Evolutionary conservation across 2,113 vertebrate species (phyloP).

Genomic region (Epinephelus lanceolatus): DNA sequence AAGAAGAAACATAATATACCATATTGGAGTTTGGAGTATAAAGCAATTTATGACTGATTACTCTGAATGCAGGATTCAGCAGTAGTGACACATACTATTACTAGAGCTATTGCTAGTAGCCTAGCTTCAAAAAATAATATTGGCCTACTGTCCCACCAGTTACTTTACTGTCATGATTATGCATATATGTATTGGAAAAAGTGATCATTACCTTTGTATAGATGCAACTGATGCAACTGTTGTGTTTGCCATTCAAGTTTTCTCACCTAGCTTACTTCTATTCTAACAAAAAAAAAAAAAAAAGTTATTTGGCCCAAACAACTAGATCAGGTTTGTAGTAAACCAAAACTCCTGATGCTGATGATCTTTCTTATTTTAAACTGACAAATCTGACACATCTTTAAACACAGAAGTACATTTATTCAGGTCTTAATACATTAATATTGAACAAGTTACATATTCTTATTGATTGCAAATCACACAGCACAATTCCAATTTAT

Average conservation of each 20-base stretch:
- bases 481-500: slow-evolving; percentile 83
- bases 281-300: not conserved
- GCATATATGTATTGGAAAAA: not conserved
- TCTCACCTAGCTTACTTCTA: not conserved
- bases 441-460: slow-evolving; percentile 84
- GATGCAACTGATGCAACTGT: not conserved
- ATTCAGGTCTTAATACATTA: slow-evolving; percentile 88
- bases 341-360: not conserved
- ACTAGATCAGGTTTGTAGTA: not conserved
- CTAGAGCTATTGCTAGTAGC: not conserved
- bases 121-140: not conserved
- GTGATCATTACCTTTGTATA: not conserved
- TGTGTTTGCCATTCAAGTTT: not conserved
- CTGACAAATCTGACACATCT: slow-evolving; percentile 33
- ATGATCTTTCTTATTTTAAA: not conserved
- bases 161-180: not conserved
- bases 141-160: not conserved
- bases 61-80: not conserved
- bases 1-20: not conserved
- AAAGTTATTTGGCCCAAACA: too few species aligned
- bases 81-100: not conserved
- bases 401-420: slow-evolving; percentile 84
- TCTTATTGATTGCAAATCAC: slow-evolving; percentile 87
- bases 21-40: not conserved
- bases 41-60: not conserved